phyloP scores from a whole-genome alignment of 2,113 vertebrate species.

The Heteronetta atricapilla region DNA sequence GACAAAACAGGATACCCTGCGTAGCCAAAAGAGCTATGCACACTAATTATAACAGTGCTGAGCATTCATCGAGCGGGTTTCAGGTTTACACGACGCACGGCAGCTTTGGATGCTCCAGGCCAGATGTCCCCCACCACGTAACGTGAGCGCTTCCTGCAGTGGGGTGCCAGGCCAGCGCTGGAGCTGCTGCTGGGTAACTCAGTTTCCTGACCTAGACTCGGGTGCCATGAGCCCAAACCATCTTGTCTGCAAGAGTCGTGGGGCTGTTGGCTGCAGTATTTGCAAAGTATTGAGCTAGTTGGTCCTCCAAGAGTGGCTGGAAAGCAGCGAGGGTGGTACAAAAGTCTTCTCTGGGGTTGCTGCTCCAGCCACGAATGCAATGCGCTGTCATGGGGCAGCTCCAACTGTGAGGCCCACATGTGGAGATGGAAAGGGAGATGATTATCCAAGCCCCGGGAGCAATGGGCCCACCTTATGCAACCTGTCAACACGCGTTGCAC shows the following conservation, averaged over 20 bases:
- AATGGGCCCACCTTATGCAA: background rate
- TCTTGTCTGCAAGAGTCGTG: background rate
- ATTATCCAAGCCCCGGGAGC: background rate
- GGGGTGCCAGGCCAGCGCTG: background rate
- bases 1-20: background rate
- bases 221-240: background rate
- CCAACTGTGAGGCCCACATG: rapidly evolving
- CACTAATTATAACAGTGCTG: slow-evolving; percentile 14
- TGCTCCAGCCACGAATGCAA: rapidly evolving
- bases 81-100: rapidly evolving
- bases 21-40: background rate
- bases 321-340: rapidly evolving
- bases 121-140: rapidly evolving
- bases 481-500: background rate
- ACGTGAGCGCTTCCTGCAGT: background rate
- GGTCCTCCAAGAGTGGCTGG: background rate
- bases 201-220: background rate
- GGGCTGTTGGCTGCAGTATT: background rate
- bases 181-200: background rate
- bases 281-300: background rate
- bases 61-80: background rate
- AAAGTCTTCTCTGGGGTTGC: background rate
- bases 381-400: rapidly evolving
- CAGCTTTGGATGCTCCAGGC: background rate
- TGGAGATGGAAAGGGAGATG: background rate